Evolutionary conservation across 2,888 invertebrate species (phyloP), one percentile per base, ranked within the genome.

Genomic region (Tipula confusa): DNA sequence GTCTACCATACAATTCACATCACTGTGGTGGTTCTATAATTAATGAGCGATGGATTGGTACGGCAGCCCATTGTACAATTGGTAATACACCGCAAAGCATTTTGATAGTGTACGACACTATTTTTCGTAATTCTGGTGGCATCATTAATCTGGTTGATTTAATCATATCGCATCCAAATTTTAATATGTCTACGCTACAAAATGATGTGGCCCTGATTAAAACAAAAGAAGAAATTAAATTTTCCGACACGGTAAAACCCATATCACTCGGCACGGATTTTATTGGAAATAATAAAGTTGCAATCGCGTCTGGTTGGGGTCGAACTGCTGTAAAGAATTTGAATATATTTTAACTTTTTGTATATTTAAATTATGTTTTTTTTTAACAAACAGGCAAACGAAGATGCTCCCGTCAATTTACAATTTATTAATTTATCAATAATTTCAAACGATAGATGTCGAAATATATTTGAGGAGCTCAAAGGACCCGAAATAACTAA

Each of bases 161-260:
- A 31, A 84, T 85, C n/a, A 33, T 82, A 1, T 84, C 84, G 15
- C 85, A 85, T 84, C 83, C 84, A 43, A 48, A 79, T 1, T 85
- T 84, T 83, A 82, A 84, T 24, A 31, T 83, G 15, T 82, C 24
- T 33, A 79, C 43, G 0, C 11, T 83, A 15, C 83, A 83, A 33
- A 83, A 85, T 83, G 85, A 85, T 80, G 83, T 85, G 2, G 29
- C 80, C 28, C 81, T 84, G 11, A 82, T 84, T 13, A 83, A 83
- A 79, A 82, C 83, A 5, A 18, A 15, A 79, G 28, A 38, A n/a
- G 29, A 43, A 28, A 82, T 85, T 31, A 24, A 36, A 29, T 84
- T 64, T 36, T 83, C 29, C 5, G 36, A 84, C 13, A 28, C 43
- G 15, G 84, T 84, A 18, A 31, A 28, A 7, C 31, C 83, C 4